phyloP scores from a whole-genome alignment of 2,888 invertebrate genomes.

The Polydrusus tereticollis region DNA sequence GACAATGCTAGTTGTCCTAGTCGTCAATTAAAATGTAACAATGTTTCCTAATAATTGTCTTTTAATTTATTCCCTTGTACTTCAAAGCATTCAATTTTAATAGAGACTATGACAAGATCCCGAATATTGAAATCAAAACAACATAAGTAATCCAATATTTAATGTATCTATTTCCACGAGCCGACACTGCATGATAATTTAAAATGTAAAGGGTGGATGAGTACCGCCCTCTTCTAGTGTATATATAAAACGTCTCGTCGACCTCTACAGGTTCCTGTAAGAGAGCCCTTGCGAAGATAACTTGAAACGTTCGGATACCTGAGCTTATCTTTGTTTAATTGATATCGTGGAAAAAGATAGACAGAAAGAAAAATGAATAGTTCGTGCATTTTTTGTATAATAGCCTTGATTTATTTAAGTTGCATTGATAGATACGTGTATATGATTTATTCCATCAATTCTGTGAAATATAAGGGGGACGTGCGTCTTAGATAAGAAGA shows the following conservation, averaged over 20 bases:
- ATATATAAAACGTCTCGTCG: background rate
- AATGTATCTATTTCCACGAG: background rate
- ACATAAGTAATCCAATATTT: background rate
- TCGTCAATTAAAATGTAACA: too few species aligned
- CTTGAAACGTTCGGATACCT: background rate
- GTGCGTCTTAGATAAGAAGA: background rate
- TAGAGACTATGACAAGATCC: too few species aligned
- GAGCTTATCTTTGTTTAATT: conserved; percentile 1
- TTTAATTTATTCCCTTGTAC: too few species aligned
- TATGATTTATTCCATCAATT: too few species aligned
- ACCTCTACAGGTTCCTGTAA: background rate
- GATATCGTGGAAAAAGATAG: background rate
- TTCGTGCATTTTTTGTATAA: background rate
- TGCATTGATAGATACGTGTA: background rate
- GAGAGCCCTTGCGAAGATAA: background rate
- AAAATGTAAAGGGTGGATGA: background rate
- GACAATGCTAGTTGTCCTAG: too few species aligned
- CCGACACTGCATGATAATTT: background rate
- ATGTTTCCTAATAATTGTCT: too few species aligned
- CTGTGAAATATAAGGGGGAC: background rate
- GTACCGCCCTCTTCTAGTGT: background rate
- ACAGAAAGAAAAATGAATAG: background rate
- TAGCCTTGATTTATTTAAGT: too few species aligned
- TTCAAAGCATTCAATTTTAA: too few species aligned
- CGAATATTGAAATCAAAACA: background rate